Evolutionary conservation across 2,113 vertebrate genomes (phyloP).

Genomic region (Bostrychus sinensis): DNA sequence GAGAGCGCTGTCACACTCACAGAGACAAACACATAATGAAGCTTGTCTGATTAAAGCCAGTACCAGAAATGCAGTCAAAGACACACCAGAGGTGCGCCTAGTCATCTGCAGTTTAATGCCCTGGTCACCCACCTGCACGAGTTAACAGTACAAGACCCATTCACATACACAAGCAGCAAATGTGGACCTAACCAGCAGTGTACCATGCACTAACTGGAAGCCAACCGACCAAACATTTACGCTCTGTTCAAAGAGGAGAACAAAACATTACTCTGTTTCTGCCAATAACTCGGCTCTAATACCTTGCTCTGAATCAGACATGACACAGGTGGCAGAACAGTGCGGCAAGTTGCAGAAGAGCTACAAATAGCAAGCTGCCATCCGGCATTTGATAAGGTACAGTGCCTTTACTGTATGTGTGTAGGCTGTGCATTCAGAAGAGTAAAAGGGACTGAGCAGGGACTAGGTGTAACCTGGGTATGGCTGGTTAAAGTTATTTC

Average conservation of each 20-base stretch:
- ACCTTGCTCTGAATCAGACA: constrained; percentile 54
- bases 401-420: constrained; percentile 28
- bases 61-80: constrained; percentile 74
- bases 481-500: constrained; percentile 54
- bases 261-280: constrained; percentile 43
- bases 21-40: constrained; percentile 42
- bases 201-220: constrained; percentile 54
- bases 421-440: constrained; percentile 19
- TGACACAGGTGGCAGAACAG: constrained; percentile 66
- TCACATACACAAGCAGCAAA: constrained; percentile 22
- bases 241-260: constrained; percentile 42
- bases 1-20: constrained; percentile 37
- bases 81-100: constrained; percentile 71
- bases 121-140: constrained; percentile 74
- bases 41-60: constrained; percentile 57
- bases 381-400: constrained; percentile 29
- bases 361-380: constrained; percentile 27
- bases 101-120: constrained; percentile 61
- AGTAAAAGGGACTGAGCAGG: constrained; percentile 30
- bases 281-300: constrained; percentile 28
- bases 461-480: constrained; percentile 59
- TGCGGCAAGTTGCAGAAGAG: constrained; percentile 38
- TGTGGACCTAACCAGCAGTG: constrained; percentile 62
- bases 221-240: constrained; percentile 49
- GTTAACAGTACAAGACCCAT: constrained; percentile 46